Percentiles rank a stretch among this genome's conserved stretches.
Evolutionary conservation across 1,140 invertebrate species (phyloP).

Genomic region (Galendromus occidentalis): DNA sequence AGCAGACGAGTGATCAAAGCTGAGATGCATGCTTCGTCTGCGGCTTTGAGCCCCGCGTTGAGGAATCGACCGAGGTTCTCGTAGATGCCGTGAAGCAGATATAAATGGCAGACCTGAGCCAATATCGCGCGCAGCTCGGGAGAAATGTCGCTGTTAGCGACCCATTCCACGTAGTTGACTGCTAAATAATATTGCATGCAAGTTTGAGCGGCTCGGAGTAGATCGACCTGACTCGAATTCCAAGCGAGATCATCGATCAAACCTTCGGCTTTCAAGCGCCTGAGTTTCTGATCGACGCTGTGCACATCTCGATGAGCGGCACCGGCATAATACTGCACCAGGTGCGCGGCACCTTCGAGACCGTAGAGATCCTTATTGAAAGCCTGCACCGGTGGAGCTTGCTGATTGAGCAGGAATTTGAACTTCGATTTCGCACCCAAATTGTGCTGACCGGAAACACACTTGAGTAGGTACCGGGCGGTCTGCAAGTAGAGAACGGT

Average conservation of each 20-base stretch:
- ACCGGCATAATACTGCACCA: neutral
- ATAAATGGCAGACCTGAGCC: slow-evolving; percentile 47
- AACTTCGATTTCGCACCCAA: too few relatives aligned
- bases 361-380: neutral
- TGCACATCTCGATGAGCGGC: neutral
- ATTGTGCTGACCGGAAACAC: too few relatives aligned
- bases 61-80: slow-evolving; percentile 52
- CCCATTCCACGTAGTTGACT: slow-evolving; percentile 17
- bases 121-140: slow-evolving; percentile 39
- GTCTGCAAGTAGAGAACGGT: slow-evolving; percentile 74
- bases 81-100: slow-evolving; percentile 49
- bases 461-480: slow-evolving; percentile 37
- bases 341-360: neutral
- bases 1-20: slow-evolving; percentile 45
- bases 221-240: slow-evolving; percentile 62
- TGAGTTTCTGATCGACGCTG: neutral
- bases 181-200: slow-evolving; percentile 16
- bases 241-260: slow-evolving; percentile 48
- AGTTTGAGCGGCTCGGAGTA: slow-evolving; percentile 50
- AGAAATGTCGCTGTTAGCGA: slow-evolving; percentile 11
- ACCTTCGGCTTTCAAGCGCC: neutral
- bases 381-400: slow-evolving; percentile 7
- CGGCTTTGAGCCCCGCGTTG: slow-evolving; percentile 35
- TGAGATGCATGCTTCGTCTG: slow-evolving; percentile 44
- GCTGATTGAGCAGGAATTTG: slow-evolving; percentile 1